Base-by-base conservation (phyloP, 2,113 vertebrate genomes). In the Hippocampus mohnikei region DNA sequence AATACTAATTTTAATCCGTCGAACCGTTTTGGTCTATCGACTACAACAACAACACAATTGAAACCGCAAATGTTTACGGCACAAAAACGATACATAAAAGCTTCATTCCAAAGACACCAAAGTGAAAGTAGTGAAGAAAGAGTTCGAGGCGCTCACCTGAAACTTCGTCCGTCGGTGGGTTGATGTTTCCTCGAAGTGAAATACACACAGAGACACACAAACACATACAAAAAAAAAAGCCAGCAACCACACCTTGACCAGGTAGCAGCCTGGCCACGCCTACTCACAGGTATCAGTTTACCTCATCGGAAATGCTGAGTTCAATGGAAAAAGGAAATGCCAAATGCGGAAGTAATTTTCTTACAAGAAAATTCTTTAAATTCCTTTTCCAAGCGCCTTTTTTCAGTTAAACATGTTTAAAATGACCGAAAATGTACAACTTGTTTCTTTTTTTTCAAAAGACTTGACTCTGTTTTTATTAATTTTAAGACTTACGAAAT, bases 181-280 rank as follows among this genome's bases (percentile, higher is more conserved):
- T n/a, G 33, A 62, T 21, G 29, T 11, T 21, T 37, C 40, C 20
- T 23, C 33, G 5, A n/a, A 13, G 61, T 44, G 46, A n/a, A 55
- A 55, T 8, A n/a, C 52, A 53, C 52, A 9, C 20, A 53, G 42
- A 15, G 6, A 44, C 12, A 44, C 33, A 29, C 16, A 37, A n/a
- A 9, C 29, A 29, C 29, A 3, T 3, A 29, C 29, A 62, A 16
- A 67, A 75, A 74, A 73, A 71, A 71, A 78, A 69, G 81, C 0
- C 1, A 0, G 18, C 3, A 25, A 66, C 60, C 87, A 73, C 88
- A 81, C 87, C 88, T 7, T 68, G 60, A 52, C 10, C 7, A 27
- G 67, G 46, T 3, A 2, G 0, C 16, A 0, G 0, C 2, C 13
- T 11, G 46, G 75, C 72, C 66, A 67, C 80, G 82, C 81, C 85